Base-by-base conservation (phyloP, 2,888 invertebrate species). In the Ochropacha duplaris region DNA sequence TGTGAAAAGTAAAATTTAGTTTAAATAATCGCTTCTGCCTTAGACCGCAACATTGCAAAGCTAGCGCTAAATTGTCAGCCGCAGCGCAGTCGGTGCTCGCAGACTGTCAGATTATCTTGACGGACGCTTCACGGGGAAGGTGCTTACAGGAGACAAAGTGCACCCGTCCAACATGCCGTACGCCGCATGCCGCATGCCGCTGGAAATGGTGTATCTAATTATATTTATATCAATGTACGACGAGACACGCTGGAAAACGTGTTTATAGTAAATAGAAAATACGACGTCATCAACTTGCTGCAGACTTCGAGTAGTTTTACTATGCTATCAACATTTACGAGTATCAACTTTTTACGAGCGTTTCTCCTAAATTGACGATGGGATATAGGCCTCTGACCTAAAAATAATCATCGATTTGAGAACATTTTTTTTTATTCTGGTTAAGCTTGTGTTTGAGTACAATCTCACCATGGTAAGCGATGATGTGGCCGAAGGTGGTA, bases 41-140 rank as follows among this genome's bases (percentile, higher is more conserved):
- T 44, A 44, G n/a, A 19, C 19, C 44, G 44, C 19, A 19, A 44
- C 52, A 12, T 50, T 55, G 60, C 62, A 68, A 74, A 76, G 76
- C 73, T 69, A 69, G 72, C 69, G 75, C 67, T 75, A 78, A 77
- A 77, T 76, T 78, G 81, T 76, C 78, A 74, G 76, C 56, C 55
- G 66, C 79, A 77, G 67, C 54, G 61, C 19, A 44, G 44, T 44
- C 44, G 44, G 16, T 57, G 54, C 56, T 58, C 61, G 60, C 65
- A 69, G 69, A 60, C 67, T 61, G 76, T 71, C 79, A 72, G 77
- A 72, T 77, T 73, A 77, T 54, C 51, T 61, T 71, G 78, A 79
- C 68, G 66, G 70, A 74, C 72, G 67, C 62, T 64, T 63, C 57
- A 50, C 61, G 57, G 54, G 51, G 54, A 55, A 57, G 57, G 59